phyloP scores from a whole-genome alignment of 2,113 vertebrate species.

The Ictalurus furcatus region DNA sequence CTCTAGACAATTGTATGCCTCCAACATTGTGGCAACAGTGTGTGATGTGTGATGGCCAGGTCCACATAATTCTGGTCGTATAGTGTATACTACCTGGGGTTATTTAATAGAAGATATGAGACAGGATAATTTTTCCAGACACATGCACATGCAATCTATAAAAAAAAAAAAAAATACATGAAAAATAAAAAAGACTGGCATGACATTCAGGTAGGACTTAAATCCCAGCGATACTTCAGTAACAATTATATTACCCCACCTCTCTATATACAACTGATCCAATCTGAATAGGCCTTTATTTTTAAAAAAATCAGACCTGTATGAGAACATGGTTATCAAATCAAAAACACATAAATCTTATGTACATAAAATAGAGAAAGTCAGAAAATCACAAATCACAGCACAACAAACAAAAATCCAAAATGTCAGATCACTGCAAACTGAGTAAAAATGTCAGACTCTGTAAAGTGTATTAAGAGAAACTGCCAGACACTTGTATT shows the following conservation, averaged over 20 bases:
- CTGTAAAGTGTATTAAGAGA: constrained; percentile 39
- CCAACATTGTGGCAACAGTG: background rate
- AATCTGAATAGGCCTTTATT: background rate
- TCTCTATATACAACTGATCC: background rate
- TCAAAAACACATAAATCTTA: constrained; percentile 3
- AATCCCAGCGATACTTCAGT: background rate
- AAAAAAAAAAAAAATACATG: background rate
- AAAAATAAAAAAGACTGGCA: background rate
- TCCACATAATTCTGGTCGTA: background rate
- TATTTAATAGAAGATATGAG: background rate
- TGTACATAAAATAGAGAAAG: constrained; percentile 8
- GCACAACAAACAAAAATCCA: background rate
- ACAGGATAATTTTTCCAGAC: background rate
- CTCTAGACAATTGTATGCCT: background rate
- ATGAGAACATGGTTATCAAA: constrained; percentile 14
- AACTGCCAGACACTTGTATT: constrained; percentile 36
- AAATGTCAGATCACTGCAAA: constrained; percentile 32
- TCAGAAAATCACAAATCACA: background rate
- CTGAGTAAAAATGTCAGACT: constrained; percentile 18
- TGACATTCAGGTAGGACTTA: background rate
- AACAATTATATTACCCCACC: background rate
- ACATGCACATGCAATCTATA: no score
- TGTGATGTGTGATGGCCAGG: background rate
- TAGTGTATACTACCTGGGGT: background rate
- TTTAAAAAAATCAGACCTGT: background rate